Percentiles rank a stretch among this genome's conserved stretches.
Evolutionary conservation across 2,797 vertebrate genomes (phyloP).

Genomic region (Myioborus miniatus): DNA sequence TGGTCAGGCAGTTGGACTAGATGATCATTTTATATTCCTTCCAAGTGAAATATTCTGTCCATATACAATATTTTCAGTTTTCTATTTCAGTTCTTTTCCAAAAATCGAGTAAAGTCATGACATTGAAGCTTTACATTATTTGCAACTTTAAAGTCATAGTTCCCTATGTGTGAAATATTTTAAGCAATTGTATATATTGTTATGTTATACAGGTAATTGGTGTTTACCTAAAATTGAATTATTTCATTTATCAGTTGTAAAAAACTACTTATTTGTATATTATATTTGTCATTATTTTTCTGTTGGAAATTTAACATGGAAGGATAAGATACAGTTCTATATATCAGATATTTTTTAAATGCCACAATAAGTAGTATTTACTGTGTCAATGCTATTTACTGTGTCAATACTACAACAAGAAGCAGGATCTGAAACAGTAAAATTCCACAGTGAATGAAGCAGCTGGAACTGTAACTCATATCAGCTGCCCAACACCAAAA

Average conservation of each 20-base stretch:
- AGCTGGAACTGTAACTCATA: background rate
- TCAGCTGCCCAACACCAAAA: background rate
- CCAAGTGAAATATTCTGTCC: background rate
- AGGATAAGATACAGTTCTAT: background rate
- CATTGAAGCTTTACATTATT: background rate
- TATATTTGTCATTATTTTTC: background rate
- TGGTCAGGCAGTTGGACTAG: background rate
- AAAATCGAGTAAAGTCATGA: background rate
- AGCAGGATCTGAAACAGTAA: background rate
- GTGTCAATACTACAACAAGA: background rate
- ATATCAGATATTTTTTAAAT: background rate
- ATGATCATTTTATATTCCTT: background rate
- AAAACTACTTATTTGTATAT: background rate
- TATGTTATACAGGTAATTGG: background rate
- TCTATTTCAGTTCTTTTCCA: background rate
- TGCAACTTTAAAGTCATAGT: background rate
- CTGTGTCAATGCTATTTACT: background rate
- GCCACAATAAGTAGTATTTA: background rate
- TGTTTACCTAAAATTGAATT: background rate
- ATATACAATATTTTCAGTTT: background rate
- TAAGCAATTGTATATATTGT: background rate
- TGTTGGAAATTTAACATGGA: background rate
- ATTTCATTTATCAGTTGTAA: background rate
- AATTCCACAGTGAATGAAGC: background rate
- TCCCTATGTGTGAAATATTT: background rate